Conservation (phyloP, 1,140 invertebrate species). For the Eupristina koningsbergeri region DNA sequence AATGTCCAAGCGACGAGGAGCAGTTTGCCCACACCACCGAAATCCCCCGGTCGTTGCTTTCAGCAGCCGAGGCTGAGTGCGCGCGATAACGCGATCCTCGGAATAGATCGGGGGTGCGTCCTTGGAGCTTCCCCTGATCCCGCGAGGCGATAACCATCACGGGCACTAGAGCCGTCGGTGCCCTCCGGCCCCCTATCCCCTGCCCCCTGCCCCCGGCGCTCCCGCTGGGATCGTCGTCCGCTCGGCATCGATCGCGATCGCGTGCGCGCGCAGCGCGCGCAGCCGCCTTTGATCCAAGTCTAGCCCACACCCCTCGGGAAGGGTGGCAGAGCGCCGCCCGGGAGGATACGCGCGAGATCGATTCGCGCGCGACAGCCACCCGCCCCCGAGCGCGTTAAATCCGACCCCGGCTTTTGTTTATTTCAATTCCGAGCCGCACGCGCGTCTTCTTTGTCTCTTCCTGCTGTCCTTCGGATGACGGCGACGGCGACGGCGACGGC, state of each 20-base stretch:
- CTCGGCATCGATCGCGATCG: background rate
- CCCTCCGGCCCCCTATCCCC: background rate
- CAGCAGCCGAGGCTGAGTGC: background rate
- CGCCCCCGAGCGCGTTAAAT: background rate
- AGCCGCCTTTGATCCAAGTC: background rate
- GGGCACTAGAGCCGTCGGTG: background rate
- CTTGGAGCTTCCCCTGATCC: background rate
- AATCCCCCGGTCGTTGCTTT: background rate
- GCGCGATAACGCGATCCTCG: background rate
- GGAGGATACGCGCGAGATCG: background rate
- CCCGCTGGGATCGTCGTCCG: constrained; percentile 1
- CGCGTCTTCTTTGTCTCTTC: background rate
- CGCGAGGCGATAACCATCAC: background rate
- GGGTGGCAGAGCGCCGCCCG: too few species aligned
- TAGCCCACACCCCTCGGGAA: background rate
- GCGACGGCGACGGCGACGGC: too few species aligned
- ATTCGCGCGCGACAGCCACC: background rate
- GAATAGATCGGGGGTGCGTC: background rate
- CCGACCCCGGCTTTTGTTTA: background rate
- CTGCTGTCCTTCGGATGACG: too few species aligned
- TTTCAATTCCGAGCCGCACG: background rate
- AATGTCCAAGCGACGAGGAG: too few species aligned
- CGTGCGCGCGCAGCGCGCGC: background rate
- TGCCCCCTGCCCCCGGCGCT: background rate
- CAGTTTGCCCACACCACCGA: too few species aligned